Evolutionary conservation across 2,888 invertebrate genomes (phyloP), one percentile per base, ranked within the genome.

Genomic region (Arctia plantaginis): DNA sequence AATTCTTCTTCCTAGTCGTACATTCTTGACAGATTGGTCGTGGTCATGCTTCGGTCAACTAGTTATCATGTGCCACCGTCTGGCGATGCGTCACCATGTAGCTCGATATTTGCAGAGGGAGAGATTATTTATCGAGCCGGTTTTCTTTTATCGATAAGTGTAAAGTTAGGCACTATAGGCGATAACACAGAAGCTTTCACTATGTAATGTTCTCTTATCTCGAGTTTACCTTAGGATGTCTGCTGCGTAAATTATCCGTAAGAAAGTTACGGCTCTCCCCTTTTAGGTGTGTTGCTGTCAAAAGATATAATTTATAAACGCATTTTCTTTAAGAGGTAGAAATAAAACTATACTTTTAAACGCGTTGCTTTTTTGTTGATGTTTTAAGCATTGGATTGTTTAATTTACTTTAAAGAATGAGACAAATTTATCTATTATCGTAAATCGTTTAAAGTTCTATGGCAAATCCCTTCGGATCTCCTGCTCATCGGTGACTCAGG

Each of bases 141-240:
- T 30, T 62, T n/a, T 27, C 2, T 62, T 67, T 41, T 72, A 69
- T 72, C 73, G 76, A 73, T 71, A 76, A 7, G n/a, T 51, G 44
- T 64, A 66, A 71, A 47, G 74, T 41, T 59, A 80, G 74, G 66
- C 82, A 69, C 79, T 83, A 76, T 75, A 81, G 84, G 84, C 82
- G 84, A 87, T 85, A 81, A 81, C 66, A 70, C 82, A 89, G 86
- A 87, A 88, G 90, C 89, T 87, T 90, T 90, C 90, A 91, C 91
- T 91, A 91, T 90, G 88, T 91, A 90, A 91, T 88, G 86, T 85
- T 89, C 89, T 90, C 90, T 92, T 91, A 91, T 91, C 91, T 90
- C 75, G 66, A 77, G 82, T 85, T 85, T 85, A 88, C 88, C 85
- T 87, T 85, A 87, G 86, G 86, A 84, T 81, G 82, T 86, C 84